A percentile compares a stretch with the other conserved stretches of the same genome.
phyloP scores from a whole-genome alignment of 2,797 vertebrate genomes.

The Oreortyx pictus region DNA sequence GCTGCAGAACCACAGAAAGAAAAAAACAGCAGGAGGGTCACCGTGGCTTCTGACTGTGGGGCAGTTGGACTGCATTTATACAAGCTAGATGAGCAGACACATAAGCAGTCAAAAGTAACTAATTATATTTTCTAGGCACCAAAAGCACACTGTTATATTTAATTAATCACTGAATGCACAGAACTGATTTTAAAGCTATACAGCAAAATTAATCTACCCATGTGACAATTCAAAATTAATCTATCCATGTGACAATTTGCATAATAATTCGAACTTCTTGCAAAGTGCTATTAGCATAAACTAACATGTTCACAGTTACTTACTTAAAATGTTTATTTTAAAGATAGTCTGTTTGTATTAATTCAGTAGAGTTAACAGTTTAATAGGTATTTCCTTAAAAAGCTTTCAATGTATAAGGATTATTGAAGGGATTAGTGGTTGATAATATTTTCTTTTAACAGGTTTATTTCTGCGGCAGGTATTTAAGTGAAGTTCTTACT shows the following conservation, averaged over 20 bases:
- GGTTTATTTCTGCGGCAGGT: neutral
- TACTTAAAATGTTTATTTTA: neutral
- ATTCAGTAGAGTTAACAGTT: neutral
- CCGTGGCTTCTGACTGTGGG: neutral
- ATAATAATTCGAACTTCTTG: conserved; percentile 2
- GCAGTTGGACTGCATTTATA: conserved; percentile 31
- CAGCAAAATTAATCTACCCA: conserved; percentile 25
- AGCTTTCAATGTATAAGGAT: neutral
- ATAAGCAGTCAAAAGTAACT: neutral
- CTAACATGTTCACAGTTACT: neutral
- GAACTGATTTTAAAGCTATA: conserved; percentile 30
- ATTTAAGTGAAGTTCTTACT: neutral
- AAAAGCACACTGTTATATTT: neutral
- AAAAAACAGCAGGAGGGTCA: conserved; percentile 2
- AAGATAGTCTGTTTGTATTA: neutral
- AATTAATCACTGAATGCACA: conserved; percentile 27
- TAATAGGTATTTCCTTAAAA: neutral
- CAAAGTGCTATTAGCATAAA: neutral
- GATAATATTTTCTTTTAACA: conserved; percentile 5
- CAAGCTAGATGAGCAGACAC: neutral
- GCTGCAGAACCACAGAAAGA: neutral
- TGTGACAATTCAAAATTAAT: conserved; percentile 38
- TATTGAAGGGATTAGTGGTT: neutral
- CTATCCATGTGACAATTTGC: neutral
- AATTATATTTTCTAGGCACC: neutral